phyloP scores from a whole-genome alignment of 2,113 vertebrate genomes.

The Polypterus bichir region DNA sequence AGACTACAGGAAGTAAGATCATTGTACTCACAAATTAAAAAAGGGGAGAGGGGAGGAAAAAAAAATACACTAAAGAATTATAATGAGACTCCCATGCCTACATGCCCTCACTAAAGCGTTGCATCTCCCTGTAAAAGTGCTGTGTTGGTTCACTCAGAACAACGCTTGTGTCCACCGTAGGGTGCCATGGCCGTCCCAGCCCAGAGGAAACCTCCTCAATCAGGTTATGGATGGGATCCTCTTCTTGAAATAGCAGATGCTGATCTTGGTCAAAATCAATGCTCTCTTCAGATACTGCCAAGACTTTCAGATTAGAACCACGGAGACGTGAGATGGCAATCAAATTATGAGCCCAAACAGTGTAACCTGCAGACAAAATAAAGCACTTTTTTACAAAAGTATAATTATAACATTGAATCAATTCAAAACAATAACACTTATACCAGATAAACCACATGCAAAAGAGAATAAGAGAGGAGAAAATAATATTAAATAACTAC shows the following conservation, averaged over 20 bases:
- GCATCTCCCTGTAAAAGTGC: slow-evolving; percentile 93
- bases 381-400: too few species aligned
- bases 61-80: slow-evolving; percentile 14
- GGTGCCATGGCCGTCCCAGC: slow-evolving; percentile 83
- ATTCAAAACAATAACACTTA: too few species aligned
- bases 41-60: background rate
- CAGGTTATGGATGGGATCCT: slow-evolving; percentile 86
- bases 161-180: slow-evolving; percentile 77
- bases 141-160: slow-evolving; percentile 87
- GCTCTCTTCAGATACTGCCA: slow-evolving; percentile 92
- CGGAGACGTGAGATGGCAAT: slow-evolving; percentile 93
- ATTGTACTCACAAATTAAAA: background rate
- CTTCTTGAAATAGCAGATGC: slow-evolving; percentile 66
- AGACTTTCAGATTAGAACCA: slow-evolving; percentile 77
- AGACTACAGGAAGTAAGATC: slow-evolving; percentile 57
- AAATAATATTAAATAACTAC: too few species aligned
- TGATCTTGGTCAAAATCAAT: slow-evolving; percentile 94
- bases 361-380: slow-evolving; percentile 62
- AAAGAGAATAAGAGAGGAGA: too few species aligned
- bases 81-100: slow-evolving; percentile 43
- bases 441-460: too few species aligned
- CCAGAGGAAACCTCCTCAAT: slow-evolving; percentile 93
- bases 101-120: slow-evolving; percentile 86
- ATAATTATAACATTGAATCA: too few species aligned
- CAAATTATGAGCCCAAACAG: slow-evolving; percentile 92